phyloP scores from a whole-genome alignment of 2,113 vertebrate genomes.

The Hystrix brachyura region DNA sequence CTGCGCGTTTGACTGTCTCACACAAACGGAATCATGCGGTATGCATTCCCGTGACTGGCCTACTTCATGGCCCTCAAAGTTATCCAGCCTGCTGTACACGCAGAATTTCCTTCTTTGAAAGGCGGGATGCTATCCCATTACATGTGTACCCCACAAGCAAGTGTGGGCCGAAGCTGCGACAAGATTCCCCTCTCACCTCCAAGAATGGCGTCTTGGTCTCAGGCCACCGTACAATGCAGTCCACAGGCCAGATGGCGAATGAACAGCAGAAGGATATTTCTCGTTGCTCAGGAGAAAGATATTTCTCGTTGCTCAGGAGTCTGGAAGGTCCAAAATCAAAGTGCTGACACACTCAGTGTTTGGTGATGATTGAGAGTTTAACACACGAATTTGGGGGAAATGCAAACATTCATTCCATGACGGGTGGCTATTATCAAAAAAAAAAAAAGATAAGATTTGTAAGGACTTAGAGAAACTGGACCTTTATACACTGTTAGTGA shows the following conservation, averaged over 20 bases:
- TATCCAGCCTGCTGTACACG: background rate
- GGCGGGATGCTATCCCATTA: background rate
- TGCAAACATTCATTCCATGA: background rate
- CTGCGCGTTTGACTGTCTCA: background rate
- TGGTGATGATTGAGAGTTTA: background rate
- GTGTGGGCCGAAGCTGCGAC: background rate
- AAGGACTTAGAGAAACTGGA: background rate
- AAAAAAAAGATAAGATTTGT: background rate
- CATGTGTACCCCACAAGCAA: background rate
- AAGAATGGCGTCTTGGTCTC: background rate
- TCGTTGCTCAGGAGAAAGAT: background rate
- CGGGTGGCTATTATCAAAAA: background rate
- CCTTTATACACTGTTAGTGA: background rate
- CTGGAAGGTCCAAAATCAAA: background rate
- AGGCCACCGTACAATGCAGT: background rate
- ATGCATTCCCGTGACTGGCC: background rate
- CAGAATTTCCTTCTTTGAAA: slow-evolving; percentile 2
- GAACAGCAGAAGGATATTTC: background rate
- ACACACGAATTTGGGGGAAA: background rate
- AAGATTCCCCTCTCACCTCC: background rate
- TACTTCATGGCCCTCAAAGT: background rate
- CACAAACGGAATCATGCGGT: background rate
- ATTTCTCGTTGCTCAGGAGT: background rate
- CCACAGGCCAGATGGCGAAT: background rate
- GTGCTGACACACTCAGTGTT: background rate